Evolutionary conservation across 2,888 invertebrate species (phyloP).

Genomic region (Agonopterix arenella): DNA sequence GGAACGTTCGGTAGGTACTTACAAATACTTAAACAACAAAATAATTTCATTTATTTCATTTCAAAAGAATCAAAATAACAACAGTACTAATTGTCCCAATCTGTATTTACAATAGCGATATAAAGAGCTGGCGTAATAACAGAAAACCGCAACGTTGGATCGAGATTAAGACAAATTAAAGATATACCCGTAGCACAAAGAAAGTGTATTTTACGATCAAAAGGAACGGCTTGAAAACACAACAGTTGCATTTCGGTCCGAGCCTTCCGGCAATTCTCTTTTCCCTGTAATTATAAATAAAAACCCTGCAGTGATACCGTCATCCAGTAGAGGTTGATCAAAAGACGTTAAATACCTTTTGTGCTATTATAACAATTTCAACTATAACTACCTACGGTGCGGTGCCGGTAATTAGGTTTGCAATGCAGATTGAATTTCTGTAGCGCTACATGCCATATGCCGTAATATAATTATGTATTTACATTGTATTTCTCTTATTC

Average conservation of each 20-base stretch:
- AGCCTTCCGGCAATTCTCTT: constrained; percentile 38
- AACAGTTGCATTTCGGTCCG: constrained; percentile 42
- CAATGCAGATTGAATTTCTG: too few species aligned
- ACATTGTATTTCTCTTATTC: too few species aligned
- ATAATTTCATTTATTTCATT: too few species aligned
- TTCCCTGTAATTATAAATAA: constrained; percentile 46
- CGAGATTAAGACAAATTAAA: constrained; percentile 47
- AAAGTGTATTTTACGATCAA: constrained; percentile 40
- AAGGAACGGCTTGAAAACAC: constrained; percentile 32
- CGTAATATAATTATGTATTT: too few species aligned
- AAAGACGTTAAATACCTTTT: constrained; percentile 20
- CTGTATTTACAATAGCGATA: too few species aligned
- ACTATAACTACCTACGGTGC: constrained; percentile 7
- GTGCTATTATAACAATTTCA: constrained; percentile 15
- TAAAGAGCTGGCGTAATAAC: constrained; percentile 8
- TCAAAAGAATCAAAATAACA: too few species aligned
- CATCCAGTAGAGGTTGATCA: constrained; percentile 27
- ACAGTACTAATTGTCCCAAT: too few species aligned
- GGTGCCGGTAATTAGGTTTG: not conserved
- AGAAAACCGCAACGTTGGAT: constrained; percentile 39
- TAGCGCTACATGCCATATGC: too few species aligned
- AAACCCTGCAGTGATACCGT: constrained; percentile 37
- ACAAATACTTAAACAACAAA: too few species aligned
- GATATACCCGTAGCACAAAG: constrained; percentile 25
- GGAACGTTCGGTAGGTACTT: too few species aligned